Conservation (phyloP, 1,140 invertebrate species). For the Aplysia californica region DNA sequence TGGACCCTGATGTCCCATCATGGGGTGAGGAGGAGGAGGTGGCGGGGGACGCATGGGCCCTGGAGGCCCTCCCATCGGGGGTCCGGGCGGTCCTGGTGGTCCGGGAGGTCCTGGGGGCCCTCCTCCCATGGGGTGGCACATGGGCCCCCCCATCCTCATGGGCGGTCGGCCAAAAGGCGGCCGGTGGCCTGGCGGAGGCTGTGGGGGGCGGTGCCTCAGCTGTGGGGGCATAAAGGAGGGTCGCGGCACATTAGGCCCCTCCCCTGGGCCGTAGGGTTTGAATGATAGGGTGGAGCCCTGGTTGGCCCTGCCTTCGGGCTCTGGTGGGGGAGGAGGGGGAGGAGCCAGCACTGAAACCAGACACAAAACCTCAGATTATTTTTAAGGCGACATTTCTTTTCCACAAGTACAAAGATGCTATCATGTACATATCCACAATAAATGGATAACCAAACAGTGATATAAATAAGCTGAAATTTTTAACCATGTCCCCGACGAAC, state of each 20-base stretch:
- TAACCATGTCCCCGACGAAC: too few relatives aligned
- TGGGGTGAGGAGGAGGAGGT: constrained; percentile 12
- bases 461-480: too few relatives aligned
- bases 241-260: constrained; percentile 39
- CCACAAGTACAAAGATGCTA: background rate
- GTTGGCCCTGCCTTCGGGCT: background rate
- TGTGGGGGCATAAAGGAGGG: constrained; percentile 50
- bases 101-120: constrained; percentile 8
- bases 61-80: background rate
- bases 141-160: constrained; percentile 17
- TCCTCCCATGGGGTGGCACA: background rate
- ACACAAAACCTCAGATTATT: background rate
- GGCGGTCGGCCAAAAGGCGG: constrained; percentile 48
- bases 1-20: background rate
- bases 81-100: background rate
- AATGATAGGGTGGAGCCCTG: constrained; percentile 22
- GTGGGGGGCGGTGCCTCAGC: constrained; percentile 40
- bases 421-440: background rate
- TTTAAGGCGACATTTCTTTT: background rate
- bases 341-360: constrained; percentile 38
- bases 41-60: constrained; percentile 5
- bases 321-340: constrained; percentile 42
- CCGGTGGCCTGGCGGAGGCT: constrained; percentile 33
- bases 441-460: too few relatives aligned
- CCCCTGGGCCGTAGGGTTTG: constrained; percentile 47